A percentile compares a stretch with the other conserved stretches of the same genome.
Evolutionary conservation across 2,888 invertebrate species (phyloP).

Genomic region (Aelia acuminata): DNA sequence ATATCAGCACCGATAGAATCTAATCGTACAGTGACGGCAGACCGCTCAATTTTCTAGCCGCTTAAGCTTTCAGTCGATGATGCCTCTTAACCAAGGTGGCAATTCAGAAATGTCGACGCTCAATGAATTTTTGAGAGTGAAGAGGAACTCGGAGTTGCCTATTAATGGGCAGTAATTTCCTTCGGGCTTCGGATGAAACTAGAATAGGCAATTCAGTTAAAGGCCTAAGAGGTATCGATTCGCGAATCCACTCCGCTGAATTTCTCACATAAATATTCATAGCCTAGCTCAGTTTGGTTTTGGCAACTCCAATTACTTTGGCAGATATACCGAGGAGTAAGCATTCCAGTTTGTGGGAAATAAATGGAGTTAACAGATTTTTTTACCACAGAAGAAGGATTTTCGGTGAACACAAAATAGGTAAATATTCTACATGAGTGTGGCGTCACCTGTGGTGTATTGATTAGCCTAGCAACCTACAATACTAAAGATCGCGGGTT

Average conservation of each 20-base stretch:
- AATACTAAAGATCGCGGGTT: too few species aligned
- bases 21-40: not conserved
- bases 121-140: not conserved
- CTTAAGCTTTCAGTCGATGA: not conserved
- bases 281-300: not conserved
- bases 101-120: not conserved
- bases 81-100: not conserved
- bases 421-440: too few species aligned
- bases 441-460: too few species aligned
- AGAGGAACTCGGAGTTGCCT: not conserved
- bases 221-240: not conserved
- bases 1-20: not conserved
- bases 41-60: not conserved
- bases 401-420: too few species aligned
- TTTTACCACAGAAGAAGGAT: not conserved
- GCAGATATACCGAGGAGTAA: not conserved
- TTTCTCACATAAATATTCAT: slow-evolving; percentile 32
- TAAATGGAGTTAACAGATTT: not conserved
- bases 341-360: not conserved
- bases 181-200: not conserved
- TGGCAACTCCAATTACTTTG: not conserved
- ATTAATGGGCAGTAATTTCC: slow-evolving; percentile 10
- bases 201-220: slow-evolving; percentile 1
- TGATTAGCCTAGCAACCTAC: too few species aligned
- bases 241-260: not conserved